These are phyloP conservation scores for Drosophila melanica DNA, from an alignment of 1,140 invertebrate species.

Conservation along the genomic window DNA sequence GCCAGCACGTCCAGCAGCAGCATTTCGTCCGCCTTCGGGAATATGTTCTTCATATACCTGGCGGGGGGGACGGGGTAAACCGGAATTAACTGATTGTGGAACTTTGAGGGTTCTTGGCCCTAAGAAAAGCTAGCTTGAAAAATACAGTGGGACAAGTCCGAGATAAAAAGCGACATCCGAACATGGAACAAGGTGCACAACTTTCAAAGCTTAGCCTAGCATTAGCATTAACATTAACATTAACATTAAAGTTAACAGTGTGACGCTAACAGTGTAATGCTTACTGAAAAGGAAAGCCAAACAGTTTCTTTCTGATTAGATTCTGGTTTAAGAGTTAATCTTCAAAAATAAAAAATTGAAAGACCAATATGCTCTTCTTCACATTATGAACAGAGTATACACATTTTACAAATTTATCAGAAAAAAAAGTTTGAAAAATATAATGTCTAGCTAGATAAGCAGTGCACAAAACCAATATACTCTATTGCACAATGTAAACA, in stretches of 20 bases:
- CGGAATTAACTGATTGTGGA: slow-evolving; percentile 36
- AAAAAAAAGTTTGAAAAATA: no score
- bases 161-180: slow-evolving; percentile 9
- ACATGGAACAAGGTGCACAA: not conserved
- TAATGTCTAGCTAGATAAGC: no score
- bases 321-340: no score
- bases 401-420: no score
- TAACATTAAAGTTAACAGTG: no score
- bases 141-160: not conserved
- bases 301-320: no score
- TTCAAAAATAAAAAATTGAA: no score
- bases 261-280: not conserved
- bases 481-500: no score
- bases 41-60: slow-evolving; percentile 95
- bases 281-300: not conserved
- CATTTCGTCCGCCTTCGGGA: slow-evolving; percentile 96
- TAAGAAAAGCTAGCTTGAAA: slow-evolving; percentile 4
- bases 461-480: no score
- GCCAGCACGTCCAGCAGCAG: slow-evolving; percentile 92
- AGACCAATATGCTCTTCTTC: no score
- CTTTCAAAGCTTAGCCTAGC: not conserved
- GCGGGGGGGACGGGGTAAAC: not conserved
- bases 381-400: no score
- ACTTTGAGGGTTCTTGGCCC: not conserved
- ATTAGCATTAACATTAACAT: not conserved